Percentiles rank a stretch among this genome's conserved stretches.
Conservation (phyloP, 2,113 vertebrate genomes). For the Pseudorasbora parva region DNA sequence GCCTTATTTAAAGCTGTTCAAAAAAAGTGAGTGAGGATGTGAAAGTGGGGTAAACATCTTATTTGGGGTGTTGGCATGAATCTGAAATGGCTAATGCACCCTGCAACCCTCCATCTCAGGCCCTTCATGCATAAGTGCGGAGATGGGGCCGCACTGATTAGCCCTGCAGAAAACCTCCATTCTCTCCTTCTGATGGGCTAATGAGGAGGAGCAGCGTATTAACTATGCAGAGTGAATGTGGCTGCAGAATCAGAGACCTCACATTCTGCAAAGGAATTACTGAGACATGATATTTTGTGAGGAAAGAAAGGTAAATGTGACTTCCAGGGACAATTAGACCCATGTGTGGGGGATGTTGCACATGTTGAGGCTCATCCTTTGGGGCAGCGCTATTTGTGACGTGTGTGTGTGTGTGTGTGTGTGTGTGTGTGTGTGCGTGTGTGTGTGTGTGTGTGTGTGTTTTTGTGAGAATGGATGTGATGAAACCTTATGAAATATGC, state of each 20-base stretch:
- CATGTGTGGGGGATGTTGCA: constrained; percentile 22
- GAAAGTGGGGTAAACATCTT: neutral
- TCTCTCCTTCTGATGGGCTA: constrained; percentile 23
- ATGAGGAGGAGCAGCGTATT: constrained; percentile 22
- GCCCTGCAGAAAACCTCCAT: constrained; percentile 12
- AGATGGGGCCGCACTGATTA: constrained; percentile 13
- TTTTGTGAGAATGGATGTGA: constrained; percentile 19
- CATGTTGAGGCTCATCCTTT: constrained; percentile 11
- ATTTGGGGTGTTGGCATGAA: neutral
- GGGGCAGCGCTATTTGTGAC: constrained; percentile 12
- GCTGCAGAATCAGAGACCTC: neutral
- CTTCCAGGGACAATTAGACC: constrained; percentile 26
- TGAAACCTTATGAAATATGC: constrained; percentile 45
- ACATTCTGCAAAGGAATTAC: neutral
- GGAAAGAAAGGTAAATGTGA: constrained; percentile 1
- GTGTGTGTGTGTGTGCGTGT: constrained; percentile 32
- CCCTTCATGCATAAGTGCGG: neutral
- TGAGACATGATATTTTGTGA: neutral
- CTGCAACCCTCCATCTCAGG: neutral
- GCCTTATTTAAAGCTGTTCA: neutral
- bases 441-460: constrained; percentile 29
- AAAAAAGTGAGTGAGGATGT: neutral
- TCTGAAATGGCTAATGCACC: neutral
- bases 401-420: constrained; percentile 10
- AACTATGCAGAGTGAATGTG: constrained; percentile 32